phyloP scores from a whole-genome alignment of 2,113 vertebrate species.

The Psettodes erumei region DNA sequence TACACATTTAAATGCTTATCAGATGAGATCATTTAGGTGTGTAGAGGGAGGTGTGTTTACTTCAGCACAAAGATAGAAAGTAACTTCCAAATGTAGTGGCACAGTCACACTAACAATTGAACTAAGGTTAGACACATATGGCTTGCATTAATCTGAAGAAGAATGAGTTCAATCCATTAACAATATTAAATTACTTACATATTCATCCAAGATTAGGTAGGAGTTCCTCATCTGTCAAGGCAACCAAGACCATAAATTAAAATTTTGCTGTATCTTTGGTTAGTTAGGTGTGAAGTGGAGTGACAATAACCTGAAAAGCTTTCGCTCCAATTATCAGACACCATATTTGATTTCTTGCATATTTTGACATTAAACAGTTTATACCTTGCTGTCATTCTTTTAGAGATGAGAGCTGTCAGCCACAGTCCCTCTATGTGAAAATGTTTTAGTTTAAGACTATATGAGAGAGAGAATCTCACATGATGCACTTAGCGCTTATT shows the following conservation, averaged over 20 bases:
- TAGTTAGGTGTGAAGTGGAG: too few species aligned
- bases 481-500: background rate
- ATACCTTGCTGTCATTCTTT: background rate
- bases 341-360: background rate
- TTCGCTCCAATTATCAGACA: too few species aligned
- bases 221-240: constrained; percentile 94
- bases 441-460: background rate
- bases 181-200: constrained; percentile 86
- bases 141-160: fast-evolving
- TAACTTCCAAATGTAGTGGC: background rate
- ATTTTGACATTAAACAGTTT: too few species aligned
- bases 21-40: background rate
- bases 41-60: background rate
- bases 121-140: background rate
- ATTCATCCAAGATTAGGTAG: constrained; percentile 97
- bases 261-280: too few species aligned
- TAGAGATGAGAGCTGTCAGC: background rate
- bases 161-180: background rate
- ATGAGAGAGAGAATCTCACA: background rate
- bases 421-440: background rate
- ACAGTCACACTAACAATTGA: background rate
- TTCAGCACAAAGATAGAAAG: background rate
- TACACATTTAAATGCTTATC: background rate
- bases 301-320: too few species aligned
- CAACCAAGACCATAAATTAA: constrained; percentile 9